These are phyloP conservation scores for Augiades crinisus DNA, from an alignment of 2,888 invertebrate species.

Conservation along the genomic window DNA sequence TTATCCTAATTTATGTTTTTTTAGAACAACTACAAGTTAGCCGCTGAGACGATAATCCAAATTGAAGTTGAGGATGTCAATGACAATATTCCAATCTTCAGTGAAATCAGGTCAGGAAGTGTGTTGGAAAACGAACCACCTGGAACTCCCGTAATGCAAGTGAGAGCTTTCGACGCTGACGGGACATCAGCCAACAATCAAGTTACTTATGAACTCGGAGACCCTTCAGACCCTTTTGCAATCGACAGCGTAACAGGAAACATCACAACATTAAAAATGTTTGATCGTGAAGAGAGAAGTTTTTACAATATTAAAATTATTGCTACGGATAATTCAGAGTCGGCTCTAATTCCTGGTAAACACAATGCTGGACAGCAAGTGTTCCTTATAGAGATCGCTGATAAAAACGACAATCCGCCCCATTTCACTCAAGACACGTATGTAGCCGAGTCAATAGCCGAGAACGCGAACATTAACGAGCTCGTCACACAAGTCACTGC, in stretches of 20 bases:
- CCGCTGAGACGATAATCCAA: constrained; percentile 88
- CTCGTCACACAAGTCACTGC: constrained; percentile 94
- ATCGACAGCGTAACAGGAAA: constrained; percentile 94
- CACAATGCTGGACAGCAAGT: constrained; percentile 90
- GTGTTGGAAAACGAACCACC: constrained; percentile 92
- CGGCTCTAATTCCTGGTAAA: constrained; percentile 84
- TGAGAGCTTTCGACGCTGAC: constrained; percentile 92
- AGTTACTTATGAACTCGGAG: constrained; percentile 88
- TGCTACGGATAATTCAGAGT: constrained; percentile 94
- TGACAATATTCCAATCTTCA: constrained; percentile 94
- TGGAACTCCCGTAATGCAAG: constrained; percentile 93
- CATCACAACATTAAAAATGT: constrained; percentile 89
- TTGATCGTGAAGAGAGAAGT: constrained; percentile 93
- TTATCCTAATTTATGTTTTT: constrained; percentile 29
- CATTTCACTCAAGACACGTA: constrained; percentile 90
- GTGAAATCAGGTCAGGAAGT: constrained; percentile 89
- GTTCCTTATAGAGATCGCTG: constrained; percentile 95
- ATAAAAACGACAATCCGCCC: constrained; percentile 97
- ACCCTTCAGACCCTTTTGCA: constrained; percentile 87
- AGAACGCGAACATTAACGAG: constrained; percentile 91
- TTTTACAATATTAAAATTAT: constrained; percentile 95
- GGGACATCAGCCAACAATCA: constrained; percentile 92
- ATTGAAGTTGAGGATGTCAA: constrained; percentile 93
- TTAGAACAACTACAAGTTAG: constrained; percentile 89
- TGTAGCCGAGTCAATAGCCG: constrained; percentile 87